Percentiles rank a stretch among this genome's conserved stretches.
Evolutionary conservation across 2,888 invertebrate genomes (phyloP).

Genomic region (Macropis europaea): DNA sequence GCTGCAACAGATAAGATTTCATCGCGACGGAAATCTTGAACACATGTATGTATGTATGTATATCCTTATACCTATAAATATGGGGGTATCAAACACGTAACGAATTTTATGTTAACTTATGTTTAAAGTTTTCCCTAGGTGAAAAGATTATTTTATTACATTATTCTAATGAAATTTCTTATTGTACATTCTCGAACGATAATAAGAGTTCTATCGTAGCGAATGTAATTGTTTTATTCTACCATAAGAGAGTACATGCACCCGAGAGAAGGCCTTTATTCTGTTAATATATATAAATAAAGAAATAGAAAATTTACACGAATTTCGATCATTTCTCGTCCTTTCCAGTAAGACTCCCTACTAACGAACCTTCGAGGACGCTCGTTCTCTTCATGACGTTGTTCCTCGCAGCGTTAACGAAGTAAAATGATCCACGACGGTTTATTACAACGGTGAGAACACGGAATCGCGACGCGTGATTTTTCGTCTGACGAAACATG

Average conservation of each 20-base stretch:
- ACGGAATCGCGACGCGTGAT: slow-evolving; percentile 37
- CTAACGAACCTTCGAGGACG: not conserved
- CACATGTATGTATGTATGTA: not conserved
- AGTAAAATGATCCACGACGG: slow-evolving; percentile 17
- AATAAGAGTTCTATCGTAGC: slow-evolving; percentile 18
- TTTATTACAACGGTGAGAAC: slow-evolving; percentile 46
- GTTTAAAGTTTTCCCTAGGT: not conserved
- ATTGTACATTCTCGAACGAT: slow-evolving; percentile 20
- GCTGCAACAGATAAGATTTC: slow-evolving; percentile 1
- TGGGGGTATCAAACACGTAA: not conserved
- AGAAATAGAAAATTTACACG: slow-evolving; percentile 19
- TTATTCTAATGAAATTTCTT: slow-evolving; percentile 16
- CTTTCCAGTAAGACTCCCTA: not conserved
- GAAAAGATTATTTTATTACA: slow-evolving; percentile 11
- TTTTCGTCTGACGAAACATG: slow-evolving; percentile 47
- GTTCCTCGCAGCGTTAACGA: not conserved
- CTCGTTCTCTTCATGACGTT: not conserved
- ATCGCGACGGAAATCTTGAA: not conserved
- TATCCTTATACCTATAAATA: slow-evolving; percentile 14
- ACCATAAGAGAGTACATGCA: slow-evolving; percentile 17
- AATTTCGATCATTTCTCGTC: not conserved
- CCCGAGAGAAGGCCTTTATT: slow-evolving; percentile 38
- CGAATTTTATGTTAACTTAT: slow-evolving; percentile 6
- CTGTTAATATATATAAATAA: slow-evolving; percentile 46
- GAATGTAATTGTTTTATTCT: slow-evolving; percentile 25